phyloP scores from a whole-genome alignment of 2,797 vertebrate species.

The Petrocephalus sullivani region DNA sequence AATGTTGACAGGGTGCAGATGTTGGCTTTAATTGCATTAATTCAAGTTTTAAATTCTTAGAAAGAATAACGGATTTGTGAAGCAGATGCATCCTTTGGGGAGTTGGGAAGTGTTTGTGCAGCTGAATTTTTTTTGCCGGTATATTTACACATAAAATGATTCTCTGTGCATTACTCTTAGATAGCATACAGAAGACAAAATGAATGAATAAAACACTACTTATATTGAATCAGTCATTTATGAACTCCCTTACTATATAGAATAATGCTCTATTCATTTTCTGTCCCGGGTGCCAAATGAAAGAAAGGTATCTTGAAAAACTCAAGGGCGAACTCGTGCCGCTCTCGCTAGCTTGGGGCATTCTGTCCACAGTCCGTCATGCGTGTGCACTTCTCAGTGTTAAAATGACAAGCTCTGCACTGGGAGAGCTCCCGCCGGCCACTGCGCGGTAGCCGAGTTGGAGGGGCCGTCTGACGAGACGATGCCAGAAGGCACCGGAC shows the following conservation, averaged over 20 bases:
- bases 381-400: constrained; percentile 86
- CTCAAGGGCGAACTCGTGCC: constrained; percentile 76
- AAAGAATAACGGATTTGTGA: constrained; percentile 71
- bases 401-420: constrained; percentile 81
- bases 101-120: constrained; percentile 53
- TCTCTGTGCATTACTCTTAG: constrained; percentile 63
- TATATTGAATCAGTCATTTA: constrained; percentile 73
- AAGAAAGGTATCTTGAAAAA: constrained; percentile 83
- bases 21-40: constrained; percentile 97
- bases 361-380: constrained; percentile 84
- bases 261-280: constrained; percentile 91
- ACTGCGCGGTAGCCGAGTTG: constrained; percentile 52
- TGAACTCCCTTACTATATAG: constrained; percentile 65
- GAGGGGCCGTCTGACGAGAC: constrained; percentile 70
- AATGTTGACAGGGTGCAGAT: constrained; percentile 94
- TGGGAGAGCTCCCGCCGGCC: constrained; percentile 76
- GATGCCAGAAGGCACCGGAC: constrained; percentile 70
- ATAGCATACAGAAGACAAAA: constrained; percentile 50
- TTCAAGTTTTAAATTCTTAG: constrained; percentile 87
- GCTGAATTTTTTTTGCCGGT: constrained; percentile 50
- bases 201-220: constrained; percentile 53
- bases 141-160: constrained; percentile 60
- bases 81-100: constrained; percentile 65
- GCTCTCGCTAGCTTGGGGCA: constrained; percentile 75
- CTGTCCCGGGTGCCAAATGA: constrained; percentile 70